phyloP scores from a whole-genome alignment of 2,888 invertebrate genomes.

The Drosophila helvetica region DNA sequence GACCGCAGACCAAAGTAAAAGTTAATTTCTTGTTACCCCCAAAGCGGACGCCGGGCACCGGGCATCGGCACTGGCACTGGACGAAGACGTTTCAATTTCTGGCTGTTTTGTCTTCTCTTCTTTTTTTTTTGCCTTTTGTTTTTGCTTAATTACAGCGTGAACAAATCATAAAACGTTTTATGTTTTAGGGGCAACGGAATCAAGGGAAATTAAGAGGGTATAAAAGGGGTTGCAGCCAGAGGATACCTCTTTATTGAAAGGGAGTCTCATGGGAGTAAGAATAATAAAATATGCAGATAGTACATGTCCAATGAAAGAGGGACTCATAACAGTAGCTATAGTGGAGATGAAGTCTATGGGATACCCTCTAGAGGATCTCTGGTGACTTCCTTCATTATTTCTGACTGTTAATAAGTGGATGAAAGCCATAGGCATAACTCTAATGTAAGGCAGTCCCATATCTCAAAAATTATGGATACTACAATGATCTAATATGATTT shows the following conservation, averaged over 20 bases:
- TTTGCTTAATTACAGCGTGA: constrained; percentile 60
- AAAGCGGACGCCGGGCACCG: constrained; percentile 14
- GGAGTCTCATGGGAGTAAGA: background rate
- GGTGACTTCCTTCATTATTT: too few relatives aligned
- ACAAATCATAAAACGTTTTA: constrained; percentile 50
- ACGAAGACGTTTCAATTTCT: constrained; percentile 59
- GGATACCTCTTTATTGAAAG: background rate
- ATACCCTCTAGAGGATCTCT: too few relatives aligned
- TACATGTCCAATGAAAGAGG: too few relatives aligned
- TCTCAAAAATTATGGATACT: too few relatives aligned
- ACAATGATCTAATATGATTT: too few relatives aligned
- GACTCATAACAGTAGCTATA: too few relatives aligned
- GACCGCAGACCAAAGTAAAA: constrained; percentile 55
- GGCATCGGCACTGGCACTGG: constrained; percentile 31
- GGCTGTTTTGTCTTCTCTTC: constrained; percentile 19
- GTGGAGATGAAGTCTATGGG: too few relatives aligned
- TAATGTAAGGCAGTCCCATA: too few relatives aligned
- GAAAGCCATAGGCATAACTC: too few relatives aligned
- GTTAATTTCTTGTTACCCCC: constrained; percentile 40
- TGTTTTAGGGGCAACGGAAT: constrained; percentile 57
- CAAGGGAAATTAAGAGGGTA: constrained; percentile 27
- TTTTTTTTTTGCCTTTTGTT: constrained; percentile 27
- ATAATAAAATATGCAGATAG: too few relatives aligned
- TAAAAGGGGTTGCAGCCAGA: background rate
- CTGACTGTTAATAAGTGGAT: too few relatives aligned